These are phyloP conservation scores for Monomorium pharaonis DNA, from an alignment of 1,140 invertebrate genomes.

Conservation along the genomic window DNA sequence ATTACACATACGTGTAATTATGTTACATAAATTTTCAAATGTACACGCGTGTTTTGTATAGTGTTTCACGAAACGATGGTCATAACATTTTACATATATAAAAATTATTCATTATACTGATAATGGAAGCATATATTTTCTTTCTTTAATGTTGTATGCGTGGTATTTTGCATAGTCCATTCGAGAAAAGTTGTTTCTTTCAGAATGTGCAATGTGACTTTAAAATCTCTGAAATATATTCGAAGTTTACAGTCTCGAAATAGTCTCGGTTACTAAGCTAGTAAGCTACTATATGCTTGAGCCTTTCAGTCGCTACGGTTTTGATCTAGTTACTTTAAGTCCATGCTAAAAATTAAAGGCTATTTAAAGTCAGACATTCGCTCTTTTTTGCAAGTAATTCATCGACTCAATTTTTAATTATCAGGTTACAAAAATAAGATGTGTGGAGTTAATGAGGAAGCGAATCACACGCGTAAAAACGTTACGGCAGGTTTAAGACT, in stretches of 20 bases:
- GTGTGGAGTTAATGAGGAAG: background rate
- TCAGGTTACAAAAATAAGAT: background rate
- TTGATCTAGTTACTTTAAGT: background rate
- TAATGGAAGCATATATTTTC: background rate
- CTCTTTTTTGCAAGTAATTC: background rate
- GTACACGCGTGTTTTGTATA: too few relatives aligned
- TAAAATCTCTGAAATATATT: constrained; percentile 29
- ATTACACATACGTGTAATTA: background rate
- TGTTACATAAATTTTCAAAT: constrained; percentile 11
- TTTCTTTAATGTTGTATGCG: background rate
- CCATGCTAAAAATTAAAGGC: background rate
- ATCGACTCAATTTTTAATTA: background rate
- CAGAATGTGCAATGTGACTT: background rate
- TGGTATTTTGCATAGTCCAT: background rate
- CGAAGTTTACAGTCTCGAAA: constrained; percentile 20
- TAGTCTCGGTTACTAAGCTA: constrained; percentile 6
- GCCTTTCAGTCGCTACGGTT: background rate
- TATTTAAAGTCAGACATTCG: background rate
- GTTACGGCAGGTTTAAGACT: background rate
- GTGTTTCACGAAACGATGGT: background rate
- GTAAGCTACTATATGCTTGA: too few relatives aligned
- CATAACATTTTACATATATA: background rate
- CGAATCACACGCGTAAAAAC: background rate
- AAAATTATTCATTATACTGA: constrained; percentile 9
- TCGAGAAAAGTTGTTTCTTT: background rate